Conservation (phyloP, 2,888 invertebrate species). For the Diploptera punctata region DNA sequence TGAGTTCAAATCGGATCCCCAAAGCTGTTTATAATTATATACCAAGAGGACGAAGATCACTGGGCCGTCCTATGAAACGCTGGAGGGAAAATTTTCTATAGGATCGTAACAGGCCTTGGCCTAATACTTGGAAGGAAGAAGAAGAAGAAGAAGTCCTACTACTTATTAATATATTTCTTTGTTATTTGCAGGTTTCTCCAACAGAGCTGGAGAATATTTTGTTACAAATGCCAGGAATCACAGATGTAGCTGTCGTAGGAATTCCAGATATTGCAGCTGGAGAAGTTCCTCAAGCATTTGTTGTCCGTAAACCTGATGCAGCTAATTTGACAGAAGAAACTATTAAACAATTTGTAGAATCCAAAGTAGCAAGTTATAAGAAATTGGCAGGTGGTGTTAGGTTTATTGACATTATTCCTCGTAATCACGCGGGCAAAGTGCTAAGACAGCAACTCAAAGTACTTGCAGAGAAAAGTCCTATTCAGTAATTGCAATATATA, state of each 20-base stretch:
- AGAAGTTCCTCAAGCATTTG: conserved; percentile 77
- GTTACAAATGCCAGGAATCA: conserved; percentile 71
- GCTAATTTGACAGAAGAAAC: conserved; percentile 63
- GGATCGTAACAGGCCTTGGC: too few species aligned
- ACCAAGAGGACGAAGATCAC: too few species aligned
- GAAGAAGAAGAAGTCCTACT: too few species aligned
- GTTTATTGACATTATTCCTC: conserved; percentile 54
- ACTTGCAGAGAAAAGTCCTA: background rate
- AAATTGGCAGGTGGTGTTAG: conserved; percentile 62
- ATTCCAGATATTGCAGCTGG: conserved; percentile 72
- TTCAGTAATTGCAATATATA: too few species aligned
- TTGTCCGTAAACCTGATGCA: conserved; percentile 64
- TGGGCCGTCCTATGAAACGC: too few species aligned
- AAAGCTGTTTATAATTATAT: too few species aligned
- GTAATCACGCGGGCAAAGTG: conserved; percentile 50
- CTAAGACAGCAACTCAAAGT: conserved; percentile 48
- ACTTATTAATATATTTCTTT: too few species aligned
- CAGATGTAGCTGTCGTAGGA: conserved; percentile 82
- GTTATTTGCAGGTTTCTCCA: conserved; percentile 85
- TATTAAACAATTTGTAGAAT: conserved; percentile 63
- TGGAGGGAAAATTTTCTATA: too few species aligned
- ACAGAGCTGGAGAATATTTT: conserved; percentile 83
- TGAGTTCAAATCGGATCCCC: too few species aligned
- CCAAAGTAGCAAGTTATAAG: conserved; percentile 75
- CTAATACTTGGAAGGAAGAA: too few species aligned